phyloP scores from a whole-genome alignment of 2,797 vertebrate species.

The Zalophus californianus region DNA sequence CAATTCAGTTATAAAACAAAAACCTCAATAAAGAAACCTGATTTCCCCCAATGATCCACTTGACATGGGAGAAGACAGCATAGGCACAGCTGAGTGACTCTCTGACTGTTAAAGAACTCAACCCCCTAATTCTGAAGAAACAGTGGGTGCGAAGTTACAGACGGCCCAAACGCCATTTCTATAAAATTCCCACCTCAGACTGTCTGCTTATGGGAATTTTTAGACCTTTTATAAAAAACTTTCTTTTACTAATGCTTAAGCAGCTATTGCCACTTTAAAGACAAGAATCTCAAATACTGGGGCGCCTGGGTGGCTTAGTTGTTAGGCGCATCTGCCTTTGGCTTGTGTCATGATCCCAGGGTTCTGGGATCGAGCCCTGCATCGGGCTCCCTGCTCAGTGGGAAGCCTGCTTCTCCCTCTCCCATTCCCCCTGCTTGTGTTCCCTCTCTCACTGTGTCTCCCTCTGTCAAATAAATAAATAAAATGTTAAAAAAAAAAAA shows the following conservation, averaged over 20 bases:
- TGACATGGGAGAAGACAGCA: background rate
- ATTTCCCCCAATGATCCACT: background rate
- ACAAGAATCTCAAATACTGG: constrained; percentile 22
- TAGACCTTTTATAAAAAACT: background rate
- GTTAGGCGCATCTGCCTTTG: no score
- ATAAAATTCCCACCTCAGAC: background rate
- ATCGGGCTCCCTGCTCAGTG: no score
- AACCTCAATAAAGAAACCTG: background rate
- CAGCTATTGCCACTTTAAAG: background rate
- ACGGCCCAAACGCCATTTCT: background rate
- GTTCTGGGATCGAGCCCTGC: no score
- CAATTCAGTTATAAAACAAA: background rate
- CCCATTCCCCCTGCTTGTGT: no score
- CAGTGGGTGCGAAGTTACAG: background rate
- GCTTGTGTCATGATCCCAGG: no score
- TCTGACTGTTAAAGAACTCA: background rate
- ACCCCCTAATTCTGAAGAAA: background rate
- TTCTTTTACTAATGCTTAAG: background rate
- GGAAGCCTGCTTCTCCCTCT: no score
- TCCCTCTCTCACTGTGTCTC: no score
- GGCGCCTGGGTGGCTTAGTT: no score
- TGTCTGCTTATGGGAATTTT: background rate
- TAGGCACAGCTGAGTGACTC: background rate
- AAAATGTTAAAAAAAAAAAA: background rate
- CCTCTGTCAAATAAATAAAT: no score